phyloP scores from a whole-genome alignment of 2,888 invertebrate genomes.

The Timema cristinae region DNA sequence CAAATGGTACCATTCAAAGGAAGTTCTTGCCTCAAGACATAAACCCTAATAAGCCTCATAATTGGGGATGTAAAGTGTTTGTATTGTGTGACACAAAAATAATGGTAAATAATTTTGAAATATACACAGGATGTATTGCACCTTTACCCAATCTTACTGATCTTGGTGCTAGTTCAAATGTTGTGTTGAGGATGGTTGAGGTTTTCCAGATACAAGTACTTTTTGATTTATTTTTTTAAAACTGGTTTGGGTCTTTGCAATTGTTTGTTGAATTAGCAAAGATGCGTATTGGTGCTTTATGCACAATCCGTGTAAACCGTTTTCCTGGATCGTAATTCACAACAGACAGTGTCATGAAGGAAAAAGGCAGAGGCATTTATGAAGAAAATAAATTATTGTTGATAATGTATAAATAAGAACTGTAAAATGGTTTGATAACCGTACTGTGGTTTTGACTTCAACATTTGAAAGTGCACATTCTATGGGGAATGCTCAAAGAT shows the following conservation, averaged over 20 bases:
- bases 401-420: slow-evolving; percentile 6
- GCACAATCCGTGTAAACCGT: background rate
- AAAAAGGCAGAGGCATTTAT: slow-evolving; percentile 8
- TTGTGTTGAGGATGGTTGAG: background rate
- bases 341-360: slow-evolving; percentile 5
- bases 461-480: slow-evolving; percentile 2
- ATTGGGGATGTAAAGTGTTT: background rate
- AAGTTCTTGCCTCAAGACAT: background rate
- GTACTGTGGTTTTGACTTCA: background rate
- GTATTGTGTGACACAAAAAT: background rate
- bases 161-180: slow-evolving; percentile 8
- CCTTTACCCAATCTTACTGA: background rate
- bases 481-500: background rate
- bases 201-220: background rate
- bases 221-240: background rate
- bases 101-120: background rate
- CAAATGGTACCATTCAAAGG: slow-evolving; percentile 13
- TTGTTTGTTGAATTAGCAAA: background rate
- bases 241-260: background rate
- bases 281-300: background rate
- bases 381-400: background rate
- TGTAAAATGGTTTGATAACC: slow-evolving; percentile 16
- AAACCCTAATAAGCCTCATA: background rate
- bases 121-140: background rate
- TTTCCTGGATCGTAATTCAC: background rate